Evolutionary conservation across 2,113 vertebrate genomes (phyloP).

Genomic region (Pongo abelii): DNA sequence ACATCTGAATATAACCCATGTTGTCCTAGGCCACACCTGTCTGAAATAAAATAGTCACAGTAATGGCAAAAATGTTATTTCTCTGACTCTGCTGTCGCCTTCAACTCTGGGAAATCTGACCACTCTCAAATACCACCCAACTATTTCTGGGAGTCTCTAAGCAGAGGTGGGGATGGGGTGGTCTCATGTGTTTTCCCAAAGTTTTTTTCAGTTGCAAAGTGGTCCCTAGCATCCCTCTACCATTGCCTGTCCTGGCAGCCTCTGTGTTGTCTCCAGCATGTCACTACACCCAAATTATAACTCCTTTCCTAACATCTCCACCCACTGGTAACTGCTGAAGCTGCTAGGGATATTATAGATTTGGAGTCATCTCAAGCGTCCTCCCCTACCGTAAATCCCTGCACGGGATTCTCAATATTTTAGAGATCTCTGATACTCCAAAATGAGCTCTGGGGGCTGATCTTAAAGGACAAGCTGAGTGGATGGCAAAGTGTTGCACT

Average conservation of each 20-base stretch:
- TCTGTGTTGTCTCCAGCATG: background rate
- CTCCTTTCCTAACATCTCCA: background rate
- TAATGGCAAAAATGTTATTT: slow-evolving; percentile 47
- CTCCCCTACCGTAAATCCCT: background rate
- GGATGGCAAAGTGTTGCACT: background rate
- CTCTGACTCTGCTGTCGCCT: slow-evolving; percentile 28
- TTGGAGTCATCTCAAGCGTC: no score
- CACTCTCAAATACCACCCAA: slow-evolving; percentile 45
- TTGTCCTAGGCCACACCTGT: slow-evolving; percentile 31
- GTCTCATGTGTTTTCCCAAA: slow-evolving; percentile 24
- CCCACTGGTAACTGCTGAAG: background rate
- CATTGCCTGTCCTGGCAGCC: background rate
- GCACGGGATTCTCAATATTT: background rate
- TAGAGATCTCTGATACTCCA: background rate
- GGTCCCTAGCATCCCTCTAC: background rate
- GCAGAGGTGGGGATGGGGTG: background rate
- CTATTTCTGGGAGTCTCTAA: slow-evolving; percentile 51
- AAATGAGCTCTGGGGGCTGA: background rate
- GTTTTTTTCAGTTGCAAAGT: background rate
- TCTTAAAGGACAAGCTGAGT: background rate
- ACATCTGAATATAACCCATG: slow-evolving; percentile 36
- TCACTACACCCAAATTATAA: background rate
- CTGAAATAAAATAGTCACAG: slow-evolving; percentile 55
- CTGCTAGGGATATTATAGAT: background rate
- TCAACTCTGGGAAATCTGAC: slow-evolving; percentile 52